Conservation (phyloP, 2,113 vertebrate species). For the Spea bombifrons region DNA sequence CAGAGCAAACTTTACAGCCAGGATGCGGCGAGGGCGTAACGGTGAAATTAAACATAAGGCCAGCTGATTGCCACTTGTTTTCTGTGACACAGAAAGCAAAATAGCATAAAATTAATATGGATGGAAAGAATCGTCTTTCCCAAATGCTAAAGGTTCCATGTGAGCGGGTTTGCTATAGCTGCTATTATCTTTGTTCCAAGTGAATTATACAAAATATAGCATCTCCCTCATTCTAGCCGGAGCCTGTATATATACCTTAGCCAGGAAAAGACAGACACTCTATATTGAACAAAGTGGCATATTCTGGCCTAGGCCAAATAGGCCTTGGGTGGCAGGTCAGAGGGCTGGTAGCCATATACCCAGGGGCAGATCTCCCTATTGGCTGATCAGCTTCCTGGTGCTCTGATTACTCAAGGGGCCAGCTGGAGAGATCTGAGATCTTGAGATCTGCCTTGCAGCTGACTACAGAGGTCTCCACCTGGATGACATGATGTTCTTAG, state of each 20-base stretch:
- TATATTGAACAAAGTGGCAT: no score
- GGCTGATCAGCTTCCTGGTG: no score
- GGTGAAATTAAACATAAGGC: slow-evolving; percentile 17
- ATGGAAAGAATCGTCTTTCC: neutral
- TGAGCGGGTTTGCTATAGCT: neutral
- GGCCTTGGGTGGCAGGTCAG: no score
- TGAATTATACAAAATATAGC: neutral
- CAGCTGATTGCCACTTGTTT: slow-evolving; percentile 15
- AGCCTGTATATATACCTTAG: neutral
- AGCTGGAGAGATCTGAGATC: no score
- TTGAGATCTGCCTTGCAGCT: no score
- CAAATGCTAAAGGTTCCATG: neutral
- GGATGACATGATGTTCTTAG: no score
- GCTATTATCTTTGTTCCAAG: neutral
- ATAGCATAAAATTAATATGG: slow-evolving; percentile 15
- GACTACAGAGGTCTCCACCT: no score
- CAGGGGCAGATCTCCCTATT: no score
- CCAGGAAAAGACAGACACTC: no score
- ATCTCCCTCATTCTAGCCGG: neutral
- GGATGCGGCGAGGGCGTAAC: neutral
- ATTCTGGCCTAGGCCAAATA: no score
- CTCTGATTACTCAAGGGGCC: no score
- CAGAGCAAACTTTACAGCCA: slow-evolving; percentile 20
- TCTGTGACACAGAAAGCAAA: slow-evolving; percentile 10
- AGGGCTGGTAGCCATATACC: no score